Base-by-base conservation (phyloP, 2,797 vertebrate species). In the Ispidina lecontei region DNA sequence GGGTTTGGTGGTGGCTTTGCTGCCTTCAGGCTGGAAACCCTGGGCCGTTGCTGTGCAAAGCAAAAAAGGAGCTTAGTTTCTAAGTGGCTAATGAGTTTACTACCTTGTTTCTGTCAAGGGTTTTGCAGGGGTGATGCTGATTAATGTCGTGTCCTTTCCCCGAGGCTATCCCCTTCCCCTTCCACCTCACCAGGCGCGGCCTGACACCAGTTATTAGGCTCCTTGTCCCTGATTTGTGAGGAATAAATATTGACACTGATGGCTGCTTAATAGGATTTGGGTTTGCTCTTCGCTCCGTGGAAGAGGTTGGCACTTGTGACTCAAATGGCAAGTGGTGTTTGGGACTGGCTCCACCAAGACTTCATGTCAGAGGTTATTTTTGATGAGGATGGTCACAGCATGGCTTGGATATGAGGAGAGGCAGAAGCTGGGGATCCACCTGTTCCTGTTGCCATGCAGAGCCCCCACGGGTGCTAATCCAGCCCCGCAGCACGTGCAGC, bases 251-350 rank as follows among this genome's bases (percentile, higher is more conserved):
- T 88, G 96, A 95, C 91, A 73, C 54, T 91, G 88, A 95, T 92
- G 89, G 62, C 67, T 94, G 44, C 89, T 90, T 97, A 94, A 94
- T 91, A 92, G 93, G 92, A 96, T 96, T 96, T 94, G 84, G 25
- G 60, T 91, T 94, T 87, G 76, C 72, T 78, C 26, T 72, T 92
- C 15, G 2, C 43, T 72, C 67, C 81, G 52, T 4, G 5, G 37
- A 55, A 4, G 26, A 35, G 39, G 90, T 94, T n/a, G 68, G 64
- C 73, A 29, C 37, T 86, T 85, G 29, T 60, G 49, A 49, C 51
- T 89, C 29, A 82, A 70, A 56, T 14, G 49, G 39, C 18, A 35
- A 12, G 71, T 72, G 58, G 29, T 39, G 25, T 65, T 85, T 79
- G 71, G 58, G 71, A 49, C 62, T 37, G 54, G 54, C 52, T 79